phyloP scores from a whole-genome alignment of 2,888 invertebrate species.

The Eupithecia tripunctaria region DNA sequence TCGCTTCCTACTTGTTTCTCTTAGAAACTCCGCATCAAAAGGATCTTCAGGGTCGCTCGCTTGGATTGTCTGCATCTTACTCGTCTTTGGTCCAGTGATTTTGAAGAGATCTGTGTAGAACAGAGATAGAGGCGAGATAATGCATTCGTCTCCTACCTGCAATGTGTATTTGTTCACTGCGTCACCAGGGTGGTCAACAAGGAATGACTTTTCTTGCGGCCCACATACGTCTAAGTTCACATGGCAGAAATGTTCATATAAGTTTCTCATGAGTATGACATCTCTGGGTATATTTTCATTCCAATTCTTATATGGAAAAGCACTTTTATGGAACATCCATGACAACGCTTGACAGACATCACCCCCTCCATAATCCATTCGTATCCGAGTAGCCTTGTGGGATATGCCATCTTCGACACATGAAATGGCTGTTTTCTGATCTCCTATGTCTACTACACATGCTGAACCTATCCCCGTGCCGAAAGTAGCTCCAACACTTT shows the following conservation, averaged over 20 bases:
- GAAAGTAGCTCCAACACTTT: conserved; percentile 83
- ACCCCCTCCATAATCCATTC: conserved; percentile 95
- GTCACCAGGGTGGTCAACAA: conserved; percentile 89
- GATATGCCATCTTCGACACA: conserved; percentile 99
- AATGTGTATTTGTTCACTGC: conserved; percentile 89
- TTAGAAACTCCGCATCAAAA: conserved; percentile 95
- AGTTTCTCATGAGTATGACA: conserved; percentile 90
- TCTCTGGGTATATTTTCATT: conserved; percentile 90
- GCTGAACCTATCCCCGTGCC: conserved; percentile 87
- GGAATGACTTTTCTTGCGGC: conserved; percentile 92
- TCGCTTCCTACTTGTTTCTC: conserved; percentile 91
- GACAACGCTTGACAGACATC: conserved; percentile 96
- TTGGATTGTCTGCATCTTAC: conserved; percentile 89
- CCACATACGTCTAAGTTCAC: conserved; percentile 95
- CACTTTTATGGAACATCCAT: conserved; percentile 94
- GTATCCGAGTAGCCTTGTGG: conserved; percentile 92
- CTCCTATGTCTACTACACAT: conserved; percentile 97
- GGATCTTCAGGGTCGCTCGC: conserved; percentile 95
- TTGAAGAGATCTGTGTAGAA: conserved; percentile 95
- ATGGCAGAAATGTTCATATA: conserved; percentile 96
- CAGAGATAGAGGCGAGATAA: conserved; percentile 94
- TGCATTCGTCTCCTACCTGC: conserved; percentile 95
- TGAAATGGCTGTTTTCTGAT: conserved; percentile 97
- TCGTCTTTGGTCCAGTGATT: conserved; percentile 90
- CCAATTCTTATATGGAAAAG: conserved; percentile 94